A percentile compares a stretch with the other conserved stretches of the same genome.
Conservation (phyloP, 2,888 invertebrate genomes). For the Dioctria linearis region DNA sequence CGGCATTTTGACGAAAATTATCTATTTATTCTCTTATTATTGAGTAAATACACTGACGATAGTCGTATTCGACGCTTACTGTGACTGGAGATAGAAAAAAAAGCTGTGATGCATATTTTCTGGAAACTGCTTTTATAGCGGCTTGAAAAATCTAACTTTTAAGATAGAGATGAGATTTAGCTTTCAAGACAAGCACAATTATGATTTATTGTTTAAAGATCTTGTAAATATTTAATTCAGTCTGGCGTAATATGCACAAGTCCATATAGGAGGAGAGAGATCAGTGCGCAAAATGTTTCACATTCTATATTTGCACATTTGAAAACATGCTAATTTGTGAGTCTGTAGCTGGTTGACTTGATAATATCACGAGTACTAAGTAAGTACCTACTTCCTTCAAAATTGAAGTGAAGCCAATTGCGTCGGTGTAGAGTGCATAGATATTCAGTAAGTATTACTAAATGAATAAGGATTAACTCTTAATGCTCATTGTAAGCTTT, state of each 20-base stretch:
- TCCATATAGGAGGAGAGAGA: no score
- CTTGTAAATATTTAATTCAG: constrained; percentile 9
- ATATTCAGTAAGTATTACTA: no score
- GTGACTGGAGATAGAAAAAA: not conserved
- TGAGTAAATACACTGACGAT: not conserved
- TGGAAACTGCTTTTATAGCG: constrained; percentile 2
- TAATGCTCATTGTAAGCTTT: no score
- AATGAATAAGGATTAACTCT: no score
- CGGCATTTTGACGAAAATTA: constrained; percentile 22
- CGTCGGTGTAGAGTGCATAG: no score
- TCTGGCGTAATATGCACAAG: not conserved
- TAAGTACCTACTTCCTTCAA: no score
- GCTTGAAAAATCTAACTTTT: not conserved
- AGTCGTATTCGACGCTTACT: not conserved
- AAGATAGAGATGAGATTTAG: not conserved
- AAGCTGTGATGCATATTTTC: not conserved
- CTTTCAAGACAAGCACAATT: not conserved
- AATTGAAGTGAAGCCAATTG: no score
- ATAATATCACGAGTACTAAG: no score
- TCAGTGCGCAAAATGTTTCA: no score
- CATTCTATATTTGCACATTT: no score
- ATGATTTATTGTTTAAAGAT: constrained; percentile 2
- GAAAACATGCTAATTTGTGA: no score
- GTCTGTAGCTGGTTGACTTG: no score
- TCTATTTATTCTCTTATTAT: not conserved